Evolutionary conservation across 2,888 invertebrate species (phyloP).

Genomic region (Dynastes tityus): DNA sequence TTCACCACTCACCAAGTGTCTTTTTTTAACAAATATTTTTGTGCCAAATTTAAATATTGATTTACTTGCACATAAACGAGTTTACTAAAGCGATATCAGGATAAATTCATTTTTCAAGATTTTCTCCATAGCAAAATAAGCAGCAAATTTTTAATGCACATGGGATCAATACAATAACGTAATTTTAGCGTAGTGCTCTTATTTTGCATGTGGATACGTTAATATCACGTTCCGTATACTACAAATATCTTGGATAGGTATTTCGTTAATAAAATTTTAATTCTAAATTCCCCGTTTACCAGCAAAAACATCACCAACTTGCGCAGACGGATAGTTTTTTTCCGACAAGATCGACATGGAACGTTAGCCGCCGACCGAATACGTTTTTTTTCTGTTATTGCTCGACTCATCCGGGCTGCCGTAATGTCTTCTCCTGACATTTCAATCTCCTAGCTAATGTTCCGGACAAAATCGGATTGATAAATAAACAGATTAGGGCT

Average conservation of each 20-base stretch:
- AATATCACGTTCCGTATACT: too few relatives aligned
- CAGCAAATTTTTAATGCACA: too few relatives aligned
- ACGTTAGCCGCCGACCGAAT: slow-evolving; percentile 5
- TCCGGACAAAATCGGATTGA: slow-evolving; percentile 29
- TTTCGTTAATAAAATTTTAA: neutral
- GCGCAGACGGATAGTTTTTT: slow-evolving; percentile 5
- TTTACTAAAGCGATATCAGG: too few relatives aligned
- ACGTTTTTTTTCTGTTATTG: slow-evolving; percentile 19
- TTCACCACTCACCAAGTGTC: too few relatives aligned
- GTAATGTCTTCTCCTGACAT: slow-evolving; percentile 37
- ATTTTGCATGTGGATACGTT: too few relatives aligned
- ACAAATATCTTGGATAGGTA: neutral
- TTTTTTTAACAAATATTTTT: too few relatives aligned
- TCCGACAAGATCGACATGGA: slow-evolving; percentile 7
- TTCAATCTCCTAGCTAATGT: slow-evolving; percentile 30
- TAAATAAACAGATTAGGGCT: slow-evolving; percentile 39
- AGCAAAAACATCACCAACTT: neutral
- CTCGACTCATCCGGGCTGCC: slow-evolving; percentile 15
- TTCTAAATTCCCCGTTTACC: neutral
- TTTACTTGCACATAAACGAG: too few relatives aligned
- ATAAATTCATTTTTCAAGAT: too few relatives aligned
- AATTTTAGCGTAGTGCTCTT: too few relatives aligned
- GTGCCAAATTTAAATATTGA: too few relatives aligned
- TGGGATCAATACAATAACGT: too few relatives aligned
- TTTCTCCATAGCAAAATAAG: too few relatives aligned